Evolutionary conservation across 2,888 invertebrate species (phyloP).

Genomic region (Amblyjoppa fuscipennis): DNA sequence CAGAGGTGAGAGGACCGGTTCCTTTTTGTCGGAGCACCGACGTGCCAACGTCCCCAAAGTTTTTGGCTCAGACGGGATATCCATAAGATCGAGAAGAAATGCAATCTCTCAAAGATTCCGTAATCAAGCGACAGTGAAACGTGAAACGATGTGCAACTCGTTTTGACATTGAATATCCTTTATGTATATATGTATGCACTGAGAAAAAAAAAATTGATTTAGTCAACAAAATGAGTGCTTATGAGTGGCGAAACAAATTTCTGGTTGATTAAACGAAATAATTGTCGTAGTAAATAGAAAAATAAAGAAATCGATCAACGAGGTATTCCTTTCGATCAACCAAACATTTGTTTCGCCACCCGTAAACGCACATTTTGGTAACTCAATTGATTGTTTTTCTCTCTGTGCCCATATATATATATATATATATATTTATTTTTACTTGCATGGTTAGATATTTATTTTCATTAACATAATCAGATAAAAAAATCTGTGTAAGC

Average conservation of each 20-base stretch:
- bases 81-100: background rate
- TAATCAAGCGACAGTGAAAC: background rate
- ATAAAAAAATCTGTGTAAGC: background rate
- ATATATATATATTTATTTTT: background rate
- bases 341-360: no score
- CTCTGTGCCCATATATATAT: no score
- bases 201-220: no score
- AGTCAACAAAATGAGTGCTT: no score
- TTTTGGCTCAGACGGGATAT: constrained; percentile 35
- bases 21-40: constrained; percentile 19
- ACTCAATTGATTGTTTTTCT: no score
- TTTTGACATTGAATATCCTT: background rate
- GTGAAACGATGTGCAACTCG: background rate
- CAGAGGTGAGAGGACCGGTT: constrained; percentile 37
- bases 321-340: no score
- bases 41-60: constrained; percentile 7
- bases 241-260: no score
- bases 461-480: background rate
- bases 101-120: background rate
- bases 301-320: no score
- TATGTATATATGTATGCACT: background rate
- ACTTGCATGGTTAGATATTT: background rate
- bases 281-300: no score
- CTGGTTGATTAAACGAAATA: no score
- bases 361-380: no score